Conservation (phyloP, 2,113 vertebrate genomes). For the Monopterus albus region DNA sequence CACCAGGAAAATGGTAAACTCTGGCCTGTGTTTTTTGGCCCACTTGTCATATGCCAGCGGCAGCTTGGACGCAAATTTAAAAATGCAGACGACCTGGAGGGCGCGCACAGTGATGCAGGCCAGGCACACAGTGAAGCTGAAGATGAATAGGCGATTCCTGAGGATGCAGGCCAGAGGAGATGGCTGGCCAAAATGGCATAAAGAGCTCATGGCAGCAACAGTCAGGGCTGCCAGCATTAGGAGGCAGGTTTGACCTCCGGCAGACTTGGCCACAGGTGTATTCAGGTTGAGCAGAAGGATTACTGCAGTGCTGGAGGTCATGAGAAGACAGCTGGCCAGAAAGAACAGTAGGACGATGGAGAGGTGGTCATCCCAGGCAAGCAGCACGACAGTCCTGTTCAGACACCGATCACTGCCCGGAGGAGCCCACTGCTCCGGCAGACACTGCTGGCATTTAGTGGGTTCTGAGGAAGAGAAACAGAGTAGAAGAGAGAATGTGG, state of each 20-base stretch:
- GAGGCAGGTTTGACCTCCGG: conserved; percentile 86
- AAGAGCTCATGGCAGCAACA: conserved; percentile 68
- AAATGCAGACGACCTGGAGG: conserved; percentile 87
- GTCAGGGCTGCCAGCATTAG: conserved; percentile 82
- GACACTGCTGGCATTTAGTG: conserved; percentile 80
- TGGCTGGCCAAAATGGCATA: conserved; percentile 79
- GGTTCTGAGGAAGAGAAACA: conserved; percentile 68
- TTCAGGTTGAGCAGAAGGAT: conserved; percentile 79
- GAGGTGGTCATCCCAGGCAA: conserved; percentile 73
- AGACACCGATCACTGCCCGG: conserved; percentile 74
- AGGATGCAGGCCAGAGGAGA: conserved; percentile 73
- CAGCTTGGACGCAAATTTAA: conserved; percentile 85
- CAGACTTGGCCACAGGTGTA: conserved; percentile 86
- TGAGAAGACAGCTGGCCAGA: conserved; percentile 78
- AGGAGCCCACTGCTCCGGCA: conserved; percentile 78
- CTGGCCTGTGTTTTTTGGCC: conserved; percentile 82
- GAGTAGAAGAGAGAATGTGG: background rate
- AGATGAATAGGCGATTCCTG: conserved; percentile 80
- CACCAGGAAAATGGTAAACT: conserved; percentile 72
- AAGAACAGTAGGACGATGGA: conserved; percentile 74
- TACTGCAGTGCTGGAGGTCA: conserved; percentile 69
- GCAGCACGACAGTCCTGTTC: conserved; percentile 66
- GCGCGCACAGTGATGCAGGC: conserved; percentile 83
- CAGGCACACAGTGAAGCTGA: conserved; percentile 85
- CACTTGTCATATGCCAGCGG: conserved; percentile 82